Conservation (phyloP, 2,888 invertebrate species). For the Caradrina clavipalpis region DNA sequence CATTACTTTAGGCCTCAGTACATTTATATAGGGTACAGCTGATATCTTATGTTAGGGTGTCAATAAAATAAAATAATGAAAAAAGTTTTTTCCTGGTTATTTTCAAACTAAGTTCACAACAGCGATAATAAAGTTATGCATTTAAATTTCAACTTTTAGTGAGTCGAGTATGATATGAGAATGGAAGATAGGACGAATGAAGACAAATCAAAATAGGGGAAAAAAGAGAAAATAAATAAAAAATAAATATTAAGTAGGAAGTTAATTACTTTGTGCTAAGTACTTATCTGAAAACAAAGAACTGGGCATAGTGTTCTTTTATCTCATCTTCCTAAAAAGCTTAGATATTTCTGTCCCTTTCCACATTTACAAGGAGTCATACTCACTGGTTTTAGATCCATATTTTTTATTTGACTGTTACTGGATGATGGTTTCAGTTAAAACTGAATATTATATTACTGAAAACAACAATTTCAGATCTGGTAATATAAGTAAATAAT, state of each 20-base stretch:
- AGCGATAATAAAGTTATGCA: neutral
- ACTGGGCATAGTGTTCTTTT: neutral
- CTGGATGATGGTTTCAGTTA: too few species aligned
- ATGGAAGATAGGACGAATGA: neutral
- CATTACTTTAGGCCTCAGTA: slow-evolving; percentile 8
- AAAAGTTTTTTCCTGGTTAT: neutral
- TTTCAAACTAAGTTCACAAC: neutral
- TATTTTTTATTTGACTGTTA: too few species aligned
- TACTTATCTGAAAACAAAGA: neutral
- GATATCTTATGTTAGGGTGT: neutral
- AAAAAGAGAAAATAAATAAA: neutral
- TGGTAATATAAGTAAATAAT: slow-evolving; percentile 4
- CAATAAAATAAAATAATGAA: neutral
- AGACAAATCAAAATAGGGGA: neutral
- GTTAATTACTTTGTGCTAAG: too few species aligned
- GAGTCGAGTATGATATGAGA: neutral
- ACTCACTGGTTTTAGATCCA: neutral
- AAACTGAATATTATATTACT: too few species aligned
- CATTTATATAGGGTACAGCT: slow-evolving; percentile 11
- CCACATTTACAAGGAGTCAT: neutral
- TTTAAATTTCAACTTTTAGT: neutral
- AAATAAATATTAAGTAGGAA: slow-evolving; percentile 34
- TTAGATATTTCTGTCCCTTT: neutral
- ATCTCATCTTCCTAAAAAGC: slow-evolving; percentile 1
- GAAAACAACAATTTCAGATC: slow-evolving; percentile 4